Percentiles rank a stretch among this genome's conserved stretches.
These are phyloP conservation scores for Smutsia gigantea DNA, from an alignment of 2,797 vertebrate genomes.

Conservation along the genomic window DNA sequence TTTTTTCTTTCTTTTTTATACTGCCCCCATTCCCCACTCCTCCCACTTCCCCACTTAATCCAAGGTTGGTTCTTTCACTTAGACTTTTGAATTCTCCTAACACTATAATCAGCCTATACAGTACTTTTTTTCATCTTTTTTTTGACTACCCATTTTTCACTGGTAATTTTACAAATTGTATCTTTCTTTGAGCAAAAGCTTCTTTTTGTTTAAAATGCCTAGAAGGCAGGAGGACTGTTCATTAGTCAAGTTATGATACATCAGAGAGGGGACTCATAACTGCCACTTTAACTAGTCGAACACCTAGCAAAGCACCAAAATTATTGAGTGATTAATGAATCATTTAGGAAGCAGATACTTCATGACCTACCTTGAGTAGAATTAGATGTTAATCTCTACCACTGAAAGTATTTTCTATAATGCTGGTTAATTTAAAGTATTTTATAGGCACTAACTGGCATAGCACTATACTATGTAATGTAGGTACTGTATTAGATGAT, in stretches of 20 bases:
- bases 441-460: not conserved
- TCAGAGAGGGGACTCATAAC: not conserved
- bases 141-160: constrained; percentile 46
- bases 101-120: not conserved
- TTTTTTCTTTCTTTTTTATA: not conserved
- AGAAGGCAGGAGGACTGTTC: not conserved
- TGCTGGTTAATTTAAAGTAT: not conserved
- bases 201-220: constrained; percentile 18
- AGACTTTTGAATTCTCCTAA: not conserved
- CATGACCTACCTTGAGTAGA: constrained; percentile 36
- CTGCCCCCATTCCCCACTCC: not conserved
- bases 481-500: not conserved
- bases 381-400: not conserved
- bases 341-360: constrained; percentile 36
- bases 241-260: not conserved
- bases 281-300: not conserved
- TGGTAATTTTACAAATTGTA: constrained; percentile 19
- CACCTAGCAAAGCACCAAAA: not conserved
- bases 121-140: constrained; percentile 14
- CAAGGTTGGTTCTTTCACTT: not conserved
- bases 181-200: constrained; percentile 15
- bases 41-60: not conserved
- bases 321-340: not conserved
- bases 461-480: not conserved
- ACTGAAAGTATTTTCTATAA: not conserved